Percentiles rank a stretch among this genome's conserved stretches.
phyloP scores from a whole-genome alignment of 1,140 invertebrate genomes.

The Eubasilissa regina region DNA sequence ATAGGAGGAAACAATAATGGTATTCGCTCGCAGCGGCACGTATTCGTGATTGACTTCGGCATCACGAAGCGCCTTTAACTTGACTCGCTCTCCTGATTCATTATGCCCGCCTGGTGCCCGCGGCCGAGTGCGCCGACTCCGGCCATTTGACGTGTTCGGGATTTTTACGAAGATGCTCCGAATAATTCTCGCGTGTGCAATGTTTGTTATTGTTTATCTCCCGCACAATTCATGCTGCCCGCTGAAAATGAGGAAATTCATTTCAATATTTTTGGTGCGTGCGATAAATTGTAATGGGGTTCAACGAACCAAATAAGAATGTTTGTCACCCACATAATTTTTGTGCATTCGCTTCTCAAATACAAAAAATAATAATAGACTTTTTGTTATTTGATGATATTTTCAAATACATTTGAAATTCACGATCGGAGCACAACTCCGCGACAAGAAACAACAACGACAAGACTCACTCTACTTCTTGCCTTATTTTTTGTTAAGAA shows the following conservation, averaged over 20 bases:
- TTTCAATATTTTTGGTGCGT: slow-evolving; percentile 59
- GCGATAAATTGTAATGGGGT: not conserved
- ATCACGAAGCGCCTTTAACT: slow-evolving; percentile 47
- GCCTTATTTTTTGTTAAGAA: not conserved
- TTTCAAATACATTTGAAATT: not conserved
- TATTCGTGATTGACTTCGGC: slow-evolving; percentile 52
- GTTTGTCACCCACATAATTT: no score
- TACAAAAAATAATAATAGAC: no score
- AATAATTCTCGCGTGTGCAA: slow-evolving; percentile 16
- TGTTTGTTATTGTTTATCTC: slow-evolving; percentile 17
- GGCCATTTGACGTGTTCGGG: slow-evolving; percentile 24
- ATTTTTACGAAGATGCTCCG: slow-evolving; percentile 42
- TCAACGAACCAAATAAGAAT: not conserved
- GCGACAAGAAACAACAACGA: slow-evolving; percentile 23
- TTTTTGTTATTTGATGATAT: no score
- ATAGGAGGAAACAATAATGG: slow-evolving; percentile 39
- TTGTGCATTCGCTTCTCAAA: no score
- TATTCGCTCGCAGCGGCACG: slow-evolving; percentile 40
- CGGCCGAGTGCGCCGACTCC: slow-evolving; percentile 59
- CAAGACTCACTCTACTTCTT: slow-evolving; percentile 15
- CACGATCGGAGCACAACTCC: slow-evolving; percentile 3
- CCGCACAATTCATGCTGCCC: slow-evolving; percentile 43
- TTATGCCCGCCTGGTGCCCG: slow-evolving; percentile 46
- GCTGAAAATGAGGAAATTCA: slow-evolving; percentile 58
- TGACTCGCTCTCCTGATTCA: slow-evolving; percentile 33